Base-by-base conservation (phyloP, 2,113 vertebrate species). In the Scatophagus argus region DNA sequence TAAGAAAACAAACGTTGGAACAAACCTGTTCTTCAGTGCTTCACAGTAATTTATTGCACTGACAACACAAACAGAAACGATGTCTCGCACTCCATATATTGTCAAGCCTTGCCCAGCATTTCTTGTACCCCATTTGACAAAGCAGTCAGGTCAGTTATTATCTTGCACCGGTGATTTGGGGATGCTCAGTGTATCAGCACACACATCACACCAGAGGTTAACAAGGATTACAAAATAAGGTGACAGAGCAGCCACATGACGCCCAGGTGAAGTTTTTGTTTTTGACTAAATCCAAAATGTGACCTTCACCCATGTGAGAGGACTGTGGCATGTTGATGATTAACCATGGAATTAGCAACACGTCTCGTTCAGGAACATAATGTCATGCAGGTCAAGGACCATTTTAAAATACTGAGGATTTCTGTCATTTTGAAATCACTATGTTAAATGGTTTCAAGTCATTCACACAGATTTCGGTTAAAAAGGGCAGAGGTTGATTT, bases 291-390 rank as follows among this genome's bases (percentile, higher is more conserved):
- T 77, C 89, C 85, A 92, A 91, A 93, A 86, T 86, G 83, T 88
- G 94, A 92, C 93, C 93, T 94, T 95, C 91, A 92, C 71, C 90
- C 87, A 36, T 72, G 75, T 82, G 81, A 85, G 73, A 79, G 72
- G 82, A 67, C 76, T 83, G 1, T 0, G 44, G 21, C 72, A 61
- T 68, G 90, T 93, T 91, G 90, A 94, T 93, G 63, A 94, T 95
- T 94, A 93, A 94, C 89, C 47, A 25, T 47, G 56, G 79, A 82
- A 86, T 91, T 81, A 86, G 74, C 83, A 74, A 87, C 89, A 87
- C 84, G 81, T 89, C 80, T 82, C 77, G 75, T 83, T 82, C 82
- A 84, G 77, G 87, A 82, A 92, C 83, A 87, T 6, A 80, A 74
- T 81, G 88, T 85, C 79, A 74, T 8, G 3, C 54, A 84, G 88